Evolutionary conservation across 2,113 vertebrate species (phyloP).

Genomic region (Mesoclemmys tuberculata): DNA sequence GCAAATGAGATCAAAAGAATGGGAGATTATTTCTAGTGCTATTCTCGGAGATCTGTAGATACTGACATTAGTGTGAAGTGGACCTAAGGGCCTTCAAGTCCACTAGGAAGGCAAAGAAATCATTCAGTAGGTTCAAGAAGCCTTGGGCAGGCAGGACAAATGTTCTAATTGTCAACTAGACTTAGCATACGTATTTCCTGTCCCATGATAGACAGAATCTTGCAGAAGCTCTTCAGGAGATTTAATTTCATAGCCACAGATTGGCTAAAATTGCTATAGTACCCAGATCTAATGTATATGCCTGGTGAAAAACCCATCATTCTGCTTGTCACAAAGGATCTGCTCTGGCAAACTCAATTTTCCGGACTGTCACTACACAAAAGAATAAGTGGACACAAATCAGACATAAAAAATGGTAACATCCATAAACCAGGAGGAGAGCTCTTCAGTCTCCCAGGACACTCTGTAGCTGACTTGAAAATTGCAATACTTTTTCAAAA

Average conservation of each 20-base stretch:
- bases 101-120: neutral
- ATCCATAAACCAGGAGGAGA: too few species aligned
- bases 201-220: neutral
- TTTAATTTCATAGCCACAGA: neutral
- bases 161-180: neutral
- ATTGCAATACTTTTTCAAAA: too few species aligned
- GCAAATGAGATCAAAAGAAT: neutral
- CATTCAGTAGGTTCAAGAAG: neutral
- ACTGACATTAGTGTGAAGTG: neutral
- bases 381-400: too few species aligned
- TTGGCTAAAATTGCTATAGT: neutral
- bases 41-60: neutral
- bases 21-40: neutral
- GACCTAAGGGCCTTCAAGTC: neutral
- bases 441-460: too few species aligned
- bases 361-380: too few species aligned
- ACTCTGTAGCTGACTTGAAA: too few species aligned
- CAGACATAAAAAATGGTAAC: too few species aligned
- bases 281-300: neutral
- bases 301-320: neutral
- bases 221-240: neutral
- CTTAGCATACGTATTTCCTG: neutral
- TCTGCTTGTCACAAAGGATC: neutral
- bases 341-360: neutral
- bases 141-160: neutral